Evolutionary conservation across 92 coral and sea anemone genomes (phyloP), one percentile per base, ranked within the genome.

Genomic region (Ricordea florida): DNA sequence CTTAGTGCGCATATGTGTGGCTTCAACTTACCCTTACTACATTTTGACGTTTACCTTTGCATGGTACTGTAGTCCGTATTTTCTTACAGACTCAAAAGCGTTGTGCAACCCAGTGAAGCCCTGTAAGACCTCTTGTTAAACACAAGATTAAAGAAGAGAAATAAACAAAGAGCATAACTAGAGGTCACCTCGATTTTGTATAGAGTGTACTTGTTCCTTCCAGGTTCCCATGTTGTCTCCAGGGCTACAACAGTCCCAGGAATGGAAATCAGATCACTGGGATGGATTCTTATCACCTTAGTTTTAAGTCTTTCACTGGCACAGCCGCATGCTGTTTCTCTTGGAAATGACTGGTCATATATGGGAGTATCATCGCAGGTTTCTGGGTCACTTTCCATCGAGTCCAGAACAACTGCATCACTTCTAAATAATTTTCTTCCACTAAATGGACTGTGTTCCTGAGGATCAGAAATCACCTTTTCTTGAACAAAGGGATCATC

Each of bases 171-270:
- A 8, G 6, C 28, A 57, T 5, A 14, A 40, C 11, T 46, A 18
- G 4, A 6, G 7, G 88, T 49, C 43, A 94, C 98, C 90, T 82
- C 97, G 33, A 94, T 92, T 40, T 81, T 84, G 66, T 94, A 94
- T 2, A 92, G 78, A 2, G 98, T 94, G 66, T 88, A 94, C 24
- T 89, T 92, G 69, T 77, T 92, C 48, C 93, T 76, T 23, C 93
- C 92, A 15, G 98, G 97, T 50, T 92, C 94, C 80, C 89, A 93
- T 0, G 76, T 82, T 20, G 84, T 80, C 68, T 92, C 98, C 27
- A 81, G 27, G 0, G 94, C 89, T 1, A 87, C 62, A 47, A 92
- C 90, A 3, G 98, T 92, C 3, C 66, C 69, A 2, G 93, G 94
- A 45, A 94, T 94, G 10, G 88, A 73, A 36, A 94, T 80, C 84